Evolutionary conservation across 2,113 vertebrate species (phyloP), one percentile per base, ranked within the genome.

Genomic region (Lycaon pictus): DNA sequence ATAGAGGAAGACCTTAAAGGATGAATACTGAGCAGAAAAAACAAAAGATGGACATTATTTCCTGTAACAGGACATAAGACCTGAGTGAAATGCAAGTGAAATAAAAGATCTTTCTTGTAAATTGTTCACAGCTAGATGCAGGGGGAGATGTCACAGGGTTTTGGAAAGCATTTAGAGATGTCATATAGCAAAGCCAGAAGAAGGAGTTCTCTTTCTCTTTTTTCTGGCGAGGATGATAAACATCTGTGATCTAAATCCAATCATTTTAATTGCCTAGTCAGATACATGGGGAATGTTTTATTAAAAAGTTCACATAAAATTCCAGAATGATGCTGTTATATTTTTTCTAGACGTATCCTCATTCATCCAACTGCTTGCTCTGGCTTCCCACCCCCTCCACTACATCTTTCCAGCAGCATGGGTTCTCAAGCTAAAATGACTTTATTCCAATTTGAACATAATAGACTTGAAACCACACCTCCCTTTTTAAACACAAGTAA

Each of bases 211-310:
- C 81, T 85, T 62, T 95, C 56, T 95, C 22, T 55, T 62, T 93
- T 80, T 91, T 93, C 58, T 79, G 56, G 2, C 22, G 32, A 93
- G 53, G 37, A 43, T 79, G 88, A 85, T 69, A 77, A 63, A 91
- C 35, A 63, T 88, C 62, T 77, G 69, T 93, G 58, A 37, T 89
- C 60, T 85, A 93, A 72, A 89, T 81, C 81, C 62, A 92, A 1
- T 74, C 11, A 82, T 92, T 86, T 97, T 65, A 76, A 81, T 29
- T 93, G 48, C 58, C 58, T 91, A 3, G 0, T 90, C 76, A 48
- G 25, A 85, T 83, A 48, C 23, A n/a, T 77, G 25, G 23, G 65
- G 58, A 53, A n/a, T 93, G 27, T 86, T 93, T 76, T 55, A 37
- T 16, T 72, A 7, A 15, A 7, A 15, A 51, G 1, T 3, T 79